Base-by-base conservation (phyloP, 1,140 invertebrate species). In the Drosophila arawakana region DNA sequence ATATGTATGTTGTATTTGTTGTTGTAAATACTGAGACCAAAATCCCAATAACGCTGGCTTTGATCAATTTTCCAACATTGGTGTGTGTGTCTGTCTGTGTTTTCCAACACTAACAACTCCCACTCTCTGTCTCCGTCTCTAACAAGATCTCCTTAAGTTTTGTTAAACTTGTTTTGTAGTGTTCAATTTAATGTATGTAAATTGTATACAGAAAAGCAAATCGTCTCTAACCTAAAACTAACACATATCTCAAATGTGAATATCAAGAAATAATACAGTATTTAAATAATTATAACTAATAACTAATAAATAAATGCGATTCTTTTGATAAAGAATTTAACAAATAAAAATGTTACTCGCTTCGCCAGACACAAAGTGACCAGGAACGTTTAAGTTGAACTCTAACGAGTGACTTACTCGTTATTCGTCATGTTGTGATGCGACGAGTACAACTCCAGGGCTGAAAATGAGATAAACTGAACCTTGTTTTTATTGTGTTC, bases 141-240 rank as follows among this genome's bases (percentile, higher is more conserved):
- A 21, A 52, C 21, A 54, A 82, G 37, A 86, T 91, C 88, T 91
- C 88, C 88, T 91, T 86, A 91, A 91, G 88, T 91, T 91, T 91
- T 91, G 88, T 86, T 86, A 72, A 72, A 86, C 82, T 90, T 91
- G 79, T 91, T 91, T 91, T 91, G 88, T 91, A 90, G 88, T 91
- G 88, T 91, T 91, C 88, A 91, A 91, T 91, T 91, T 91, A 91
- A 91, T 91, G 88, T 90, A 82, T 91, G 79, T 82, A 50, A 80
- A 73, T 74, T 85, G 72, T 83, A 85, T 91, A 89, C 88, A 90
- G 82, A 86, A 79, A 89, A 89, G 76, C 88, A 91, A 91, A 91
- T 91, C 88, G 84, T 82, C 67, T 59, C 76, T 76, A 78, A 75
- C 54, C 47, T 54, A 76, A 61, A 44, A 58, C 39, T 25, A 67